These are phyloP conservation scores for Epizoanthus ramosus DNA, from an alignment of 92 coral and sea anemone genomes.

Conservation along the genomic window DNA sequence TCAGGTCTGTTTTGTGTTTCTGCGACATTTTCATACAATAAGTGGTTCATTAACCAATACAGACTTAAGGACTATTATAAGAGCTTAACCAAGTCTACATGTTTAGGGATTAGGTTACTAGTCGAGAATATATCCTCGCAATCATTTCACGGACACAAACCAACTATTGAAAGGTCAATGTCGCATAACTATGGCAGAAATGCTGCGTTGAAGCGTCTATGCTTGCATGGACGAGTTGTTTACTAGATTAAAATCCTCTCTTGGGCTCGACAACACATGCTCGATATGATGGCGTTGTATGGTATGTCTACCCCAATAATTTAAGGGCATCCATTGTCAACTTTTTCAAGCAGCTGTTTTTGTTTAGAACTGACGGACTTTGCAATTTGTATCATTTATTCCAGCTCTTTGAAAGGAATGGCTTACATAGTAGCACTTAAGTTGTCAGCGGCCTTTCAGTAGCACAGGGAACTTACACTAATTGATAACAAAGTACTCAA, in stretches of 20 bases:
- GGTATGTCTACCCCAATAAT: background rate
- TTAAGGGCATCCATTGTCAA: background rate
- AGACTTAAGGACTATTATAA: conserved; percentile 16
- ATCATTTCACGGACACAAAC: background rate
- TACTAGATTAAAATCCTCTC: background rate
- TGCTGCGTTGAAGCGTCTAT: background rate
- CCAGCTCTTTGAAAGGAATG: background rate
- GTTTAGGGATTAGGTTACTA: background rate
- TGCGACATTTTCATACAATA: conserved; percentile 1
- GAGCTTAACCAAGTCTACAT: background rate
- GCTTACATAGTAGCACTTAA: conserved; percentile 18
- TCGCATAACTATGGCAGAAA: background rate
- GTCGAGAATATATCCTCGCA: background rate
- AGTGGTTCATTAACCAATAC: background rate
- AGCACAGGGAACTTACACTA: conserved; percentile 14
- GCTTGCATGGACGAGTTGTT: background rate
- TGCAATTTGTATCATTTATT: background rate
- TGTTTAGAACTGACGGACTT: background rate
- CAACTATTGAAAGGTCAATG: conserved; percentile 22
- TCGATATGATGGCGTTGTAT: background rate
- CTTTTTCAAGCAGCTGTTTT: conserved; percentile 12
- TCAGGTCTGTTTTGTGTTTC: conserved; percentile 9
- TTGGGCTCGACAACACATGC: background rate
- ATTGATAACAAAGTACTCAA: conserved; percentile 34
- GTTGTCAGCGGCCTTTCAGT: conserved; percentile 37